Evolutionary conservation across 35 echinoderm and acorn worm genomes (phyloP).

Genomic region (Strongylocentrotus purpuratus): DNA sequence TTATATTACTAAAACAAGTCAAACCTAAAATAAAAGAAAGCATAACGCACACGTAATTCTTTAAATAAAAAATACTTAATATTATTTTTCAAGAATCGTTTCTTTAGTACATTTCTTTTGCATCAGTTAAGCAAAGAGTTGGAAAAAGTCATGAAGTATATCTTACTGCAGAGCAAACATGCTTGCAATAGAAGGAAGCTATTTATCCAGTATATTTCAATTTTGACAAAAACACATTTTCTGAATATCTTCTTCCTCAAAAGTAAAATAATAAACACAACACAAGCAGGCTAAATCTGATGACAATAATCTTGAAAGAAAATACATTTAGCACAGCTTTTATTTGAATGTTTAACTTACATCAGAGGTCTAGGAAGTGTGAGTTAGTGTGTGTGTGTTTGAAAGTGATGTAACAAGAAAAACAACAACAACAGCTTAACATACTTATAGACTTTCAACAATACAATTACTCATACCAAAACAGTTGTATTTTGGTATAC

Average conservation of each 20-base stretch:
- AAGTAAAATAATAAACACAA: background rate
- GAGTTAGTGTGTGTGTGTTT: background rate
- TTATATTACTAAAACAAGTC: background rate
- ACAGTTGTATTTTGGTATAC: background rate
- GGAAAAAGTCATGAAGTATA: background rate
- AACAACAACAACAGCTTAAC: background rate
- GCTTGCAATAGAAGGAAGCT: background rate
- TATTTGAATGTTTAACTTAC: background rate
- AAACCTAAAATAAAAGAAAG: background rate
- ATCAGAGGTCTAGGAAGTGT: constrained; percentile 22
- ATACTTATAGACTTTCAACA: background rate
- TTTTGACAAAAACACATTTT: background rate
- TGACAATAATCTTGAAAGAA: background rate
- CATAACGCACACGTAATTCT: background rate
- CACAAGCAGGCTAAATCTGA: background rate
- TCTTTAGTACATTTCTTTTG: background rate
- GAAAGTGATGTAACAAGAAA: background rate
- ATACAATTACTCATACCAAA: background rate
- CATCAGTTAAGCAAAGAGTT: background rate
- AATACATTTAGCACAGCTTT: background rate
- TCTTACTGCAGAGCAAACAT: background rate
- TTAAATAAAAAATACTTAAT: background rate
- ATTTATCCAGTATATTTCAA: background rate
- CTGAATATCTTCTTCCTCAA: background rate
- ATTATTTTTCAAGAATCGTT: background rate